A percentile compares a stretch with the other conserved stretches of the same genome.
Evolutionary conservation across 2,888 invertebrate genomes (phyloP).

Genomic region (Sesamia inferens): DNA sequence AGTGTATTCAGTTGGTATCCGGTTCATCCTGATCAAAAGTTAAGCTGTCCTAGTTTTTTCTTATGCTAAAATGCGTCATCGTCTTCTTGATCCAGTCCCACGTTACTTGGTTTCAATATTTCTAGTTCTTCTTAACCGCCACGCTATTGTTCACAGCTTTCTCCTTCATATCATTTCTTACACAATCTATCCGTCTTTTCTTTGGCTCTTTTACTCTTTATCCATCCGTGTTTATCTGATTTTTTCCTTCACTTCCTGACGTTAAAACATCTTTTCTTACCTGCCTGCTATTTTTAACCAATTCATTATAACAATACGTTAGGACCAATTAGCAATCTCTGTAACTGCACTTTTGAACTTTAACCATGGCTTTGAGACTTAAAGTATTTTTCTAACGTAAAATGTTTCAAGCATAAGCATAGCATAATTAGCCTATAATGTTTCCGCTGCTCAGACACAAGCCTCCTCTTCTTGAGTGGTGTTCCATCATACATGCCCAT

Average conservation of each 20-base stretch:
- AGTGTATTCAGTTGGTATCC: not conserved
- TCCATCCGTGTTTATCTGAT: not conserved
- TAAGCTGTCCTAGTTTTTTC: not conserved
- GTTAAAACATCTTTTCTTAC: not conserved
- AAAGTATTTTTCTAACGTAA: not conserved
- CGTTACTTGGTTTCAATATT: not conserved
- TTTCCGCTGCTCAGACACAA: not conserved
- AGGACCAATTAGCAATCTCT: not conserved
- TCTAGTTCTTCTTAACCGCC: not conserved
- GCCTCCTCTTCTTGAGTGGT: not conserved
- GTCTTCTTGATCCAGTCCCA: not conserved
- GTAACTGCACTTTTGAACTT: slow-evolving; percentile 22
- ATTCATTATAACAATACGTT: slow-evolving; percentile 2
- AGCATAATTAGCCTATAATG: not conserved
- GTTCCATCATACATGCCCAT: not conserved
- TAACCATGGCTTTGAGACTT: slow-evolving; percentile 5
- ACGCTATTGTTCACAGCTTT: not conserved
- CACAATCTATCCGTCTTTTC: not conserved
- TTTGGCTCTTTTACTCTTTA: not conserved
- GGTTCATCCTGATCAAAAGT: not conserved
- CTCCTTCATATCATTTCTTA: not conserved
- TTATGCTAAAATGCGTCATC: too few relatives aligned
- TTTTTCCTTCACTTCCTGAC: not conserved
- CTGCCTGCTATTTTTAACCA: not conserved
- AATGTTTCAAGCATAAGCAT: not conserved